A percentile compares a stretch with the other conserved stretches of the same genome.
phyloP scores from a whole-genome alignment of 2,113 vertebrate species.

The Naja naja region DNA sequence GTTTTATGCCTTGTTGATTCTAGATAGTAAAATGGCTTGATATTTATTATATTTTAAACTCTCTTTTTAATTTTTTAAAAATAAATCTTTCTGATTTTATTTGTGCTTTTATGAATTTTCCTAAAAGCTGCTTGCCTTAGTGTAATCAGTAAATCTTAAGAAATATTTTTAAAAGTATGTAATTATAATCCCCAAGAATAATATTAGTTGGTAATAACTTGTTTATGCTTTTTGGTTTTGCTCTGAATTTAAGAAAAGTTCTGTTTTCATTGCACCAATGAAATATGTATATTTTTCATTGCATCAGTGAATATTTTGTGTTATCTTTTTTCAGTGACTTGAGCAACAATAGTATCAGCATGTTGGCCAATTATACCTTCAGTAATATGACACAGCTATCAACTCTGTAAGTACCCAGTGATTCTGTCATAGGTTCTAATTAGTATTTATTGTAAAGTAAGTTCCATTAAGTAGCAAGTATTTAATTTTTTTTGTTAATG shows the following conservation, averaged over 20 bases:
- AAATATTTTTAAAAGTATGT: neutral
- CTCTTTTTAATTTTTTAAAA: neutral
- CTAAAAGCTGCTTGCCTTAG: neutral
- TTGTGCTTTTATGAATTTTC: neutral
- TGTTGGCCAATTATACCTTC: slow-evolving; percentile 87
- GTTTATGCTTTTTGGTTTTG: neutral
- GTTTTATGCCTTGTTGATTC: neutral
- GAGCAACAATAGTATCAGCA: slow-evolving; percentile 97
- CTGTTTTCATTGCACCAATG: neutral
- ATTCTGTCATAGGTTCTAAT: slow-evolving; percentile 1
- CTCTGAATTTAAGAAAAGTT: neutral
- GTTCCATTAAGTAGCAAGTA: neutral
- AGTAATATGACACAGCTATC: slow-evolving; percentile 94
- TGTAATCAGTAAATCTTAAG: neutral
- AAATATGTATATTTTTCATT: slow-evolving; percentile 17
- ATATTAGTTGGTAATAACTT: neutral
- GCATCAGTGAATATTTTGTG: neutral
- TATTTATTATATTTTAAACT: neutral
- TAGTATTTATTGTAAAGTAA: slow-evolving; percentile 8
- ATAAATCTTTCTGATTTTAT: neutral
- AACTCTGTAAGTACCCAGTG: slow-evolving; percentile 74
- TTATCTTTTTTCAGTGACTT: slow-evolving; percentile 80
- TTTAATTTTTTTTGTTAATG: neutral
- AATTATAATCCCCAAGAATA: neutral
- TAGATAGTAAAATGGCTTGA: neutral